Conservation (phyloP, 1,140 invertebrate species). For the Drosophila pseudoananassae region DNA sequence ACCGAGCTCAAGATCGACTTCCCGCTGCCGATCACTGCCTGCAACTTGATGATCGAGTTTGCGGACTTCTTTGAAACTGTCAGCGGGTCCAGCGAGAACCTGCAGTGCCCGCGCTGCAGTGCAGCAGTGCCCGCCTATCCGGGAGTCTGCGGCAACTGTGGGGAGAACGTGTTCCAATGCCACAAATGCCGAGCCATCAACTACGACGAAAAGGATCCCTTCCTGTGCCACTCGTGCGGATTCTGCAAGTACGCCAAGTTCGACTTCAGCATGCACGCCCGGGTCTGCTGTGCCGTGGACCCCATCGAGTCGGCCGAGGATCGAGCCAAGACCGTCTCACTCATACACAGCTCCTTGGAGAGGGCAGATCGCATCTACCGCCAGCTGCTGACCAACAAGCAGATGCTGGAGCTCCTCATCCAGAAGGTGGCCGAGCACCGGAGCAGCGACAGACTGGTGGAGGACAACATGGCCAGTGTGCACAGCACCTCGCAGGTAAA, state of each 20-base stretch:
- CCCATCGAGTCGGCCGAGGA: constrained; percentile 99
- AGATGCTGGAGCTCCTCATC: constrained; percentile 89
- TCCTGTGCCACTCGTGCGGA: constrained; percentile 98
- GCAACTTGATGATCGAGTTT: constrained; percentile 99
- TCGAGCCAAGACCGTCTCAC: constrained; percentile 95
- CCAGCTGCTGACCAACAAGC: constrained; percentile 94
- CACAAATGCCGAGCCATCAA: constrained; percentile 99
- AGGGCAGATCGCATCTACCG: constrained; percentile 98
- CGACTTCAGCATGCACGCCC: constrained; percentile 95
- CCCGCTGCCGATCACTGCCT: constrained; percentile 97
- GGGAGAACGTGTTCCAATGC: constrained; percentile 99
- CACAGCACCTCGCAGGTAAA: constrained; percentile 89
- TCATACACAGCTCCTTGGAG: constrained; percentile 95
- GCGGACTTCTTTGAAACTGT: constrained; percentile 98
- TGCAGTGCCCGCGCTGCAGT: constrained; percentile 98
- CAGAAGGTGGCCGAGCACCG: constrained; percentile 83
- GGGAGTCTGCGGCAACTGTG: constrained; percentile 98
- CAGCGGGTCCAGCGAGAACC: constrained; percentile 92
- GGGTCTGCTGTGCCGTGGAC: constrained; percentile 97
- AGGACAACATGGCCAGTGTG: constrained; percentile 84
- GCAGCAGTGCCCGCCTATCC: constrained; percentile 98
- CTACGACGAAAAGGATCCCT: constrained; percentile 99
- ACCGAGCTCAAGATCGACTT: constrained; percentile 98
- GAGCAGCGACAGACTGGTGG: constrained; percentile 79
- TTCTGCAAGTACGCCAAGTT: constrained; percentile 99